Base-by-base conservation (phyloP, 2,888 invertebrate genomes). In the Drosophila anomelani region DNA sequence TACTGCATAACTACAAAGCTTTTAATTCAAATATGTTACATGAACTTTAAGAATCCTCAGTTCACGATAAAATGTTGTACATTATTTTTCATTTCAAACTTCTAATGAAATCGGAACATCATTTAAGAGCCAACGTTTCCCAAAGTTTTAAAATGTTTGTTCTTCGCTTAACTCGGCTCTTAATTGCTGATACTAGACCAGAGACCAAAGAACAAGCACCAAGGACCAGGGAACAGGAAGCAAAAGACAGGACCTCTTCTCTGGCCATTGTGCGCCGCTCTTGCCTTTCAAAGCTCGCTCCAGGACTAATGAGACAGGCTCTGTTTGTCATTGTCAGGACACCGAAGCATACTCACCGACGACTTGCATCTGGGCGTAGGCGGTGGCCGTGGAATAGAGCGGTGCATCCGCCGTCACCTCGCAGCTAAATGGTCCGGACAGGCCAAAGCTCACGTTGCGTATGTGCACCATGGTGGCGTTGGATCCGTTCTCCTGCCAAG, bases 351-450 rank as follows among this genome's bases (percentile, higher is more conserved):
- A 93, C 95, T 95, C 92, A 96, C 96, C 95, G 67, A 95, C 95
- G 89, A 96, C 95, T 85, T 95, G 95, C 93, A 96, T 94, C 75
- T 94, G 94, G 78, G 94, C 95, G 76, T 94, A 94, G 53, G 94
- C 95, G 68, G 94, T 94, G 60, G 94, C 94, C 0, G 95, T 95
- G 70, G 95, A 94, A 88, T 95, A 95, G 29, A 94, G 94, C 9
- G 95, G 95, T 3, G 95, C 94, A 85, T 95, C 95, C 44, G 95
- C 95, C 7, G 95, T 95, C 69, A 95, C 95, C 91, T 95, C 95
- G 85, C 95, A 95, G 91, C 94, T 95, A 92, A 95, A 95, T 93
- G 95, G 95, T 20, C 95, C 95, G 4, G 95, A 94, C 38, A 95
- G 93, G 26, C 94, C 94, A 83, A 95, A 95, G 90, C 95, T 94